A percentile compares a stretch with the other conserved stretches of the same genome.
Evolutionary conservation across 2,888 invertebrate species (phyloP).

Genomic region (Caenorhabditis afra): DNA sequence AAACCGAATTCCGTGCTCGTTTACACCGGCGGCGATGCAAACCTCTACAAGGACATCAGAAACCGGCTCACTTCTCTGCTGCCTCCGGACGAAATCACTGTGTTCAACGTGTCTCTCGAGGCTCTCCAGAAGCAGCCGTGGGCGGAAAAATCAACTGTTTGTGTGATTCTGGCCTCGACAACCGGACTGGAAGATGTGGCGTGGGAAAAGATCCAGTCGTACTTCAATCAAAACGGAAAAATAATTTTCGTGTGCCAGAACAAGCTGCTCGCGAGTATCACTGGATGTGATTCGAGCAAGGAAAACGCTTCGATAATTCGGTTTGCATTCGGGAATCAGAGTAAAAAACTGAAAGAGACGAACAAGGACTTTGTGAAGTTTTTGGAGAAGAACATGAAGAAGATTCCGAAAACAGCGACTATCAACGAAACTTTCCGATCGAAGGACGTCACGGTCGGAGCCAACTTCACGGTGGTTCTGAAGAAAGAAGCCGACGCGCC

Average conservation of each 20-base stretch:
- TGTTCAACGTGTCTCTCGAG: slow-evolving; percentile 73
- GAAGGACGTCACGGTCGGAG: slow-evolving; percentile 75
- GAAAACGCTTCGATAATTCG: slow-evolving; percentile 69
- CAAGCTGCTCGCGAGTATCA: slow-evolving; percentile 75
- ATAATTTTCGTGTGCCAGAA: slow-evolving; percentile 80
- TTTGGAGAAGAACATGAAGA: slow-evolving; percentile 72
- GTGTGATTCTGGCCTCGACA: slow-evolving; percentile 78
- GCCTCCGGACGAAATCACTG: slow-evolving; percentile 73
- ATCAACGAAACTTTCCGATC: slow-evolving; percentile 76
- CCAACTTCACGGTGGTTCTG: slow-evolving; percentile 74
- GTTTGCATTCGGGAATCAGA: slow-evolving; percentile 64
- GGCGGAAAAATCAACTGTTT: slow-evolving; percentile 73
- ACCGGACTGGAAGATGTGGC: slow-evolving; percentile 73
- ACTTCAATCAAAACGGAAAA: slow-evolving; percentile 79
- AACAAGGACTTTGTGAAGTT: slow-evolving; percentile 80
- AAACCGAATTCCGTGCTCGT: slow-evolving; percentile 71
- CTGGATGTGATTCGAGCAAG: slow-evolving; percentile 71
- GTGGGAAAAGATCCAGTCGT: slow-evolving; percentile 76
- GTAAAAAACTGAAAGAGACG: slow-evolving; percentile 50
- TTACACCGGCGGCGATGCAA: slow-evolving; percentile 72
- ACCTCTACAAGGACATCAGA: slow-evolving; percentile 70
- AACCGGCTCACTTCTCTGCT: slow-evolving; percentile 63
- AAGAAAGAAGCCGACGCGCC: slow-evolving; percentile 77
- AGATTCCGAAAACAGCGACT: slow-evolving; percentile 37
- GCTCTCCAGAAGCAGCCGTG: slow-evolving; percentile 74